phyloP scores from a whole-genome alignment of 2,888 invertebrate species.

The Agelastica alni region DNA sequence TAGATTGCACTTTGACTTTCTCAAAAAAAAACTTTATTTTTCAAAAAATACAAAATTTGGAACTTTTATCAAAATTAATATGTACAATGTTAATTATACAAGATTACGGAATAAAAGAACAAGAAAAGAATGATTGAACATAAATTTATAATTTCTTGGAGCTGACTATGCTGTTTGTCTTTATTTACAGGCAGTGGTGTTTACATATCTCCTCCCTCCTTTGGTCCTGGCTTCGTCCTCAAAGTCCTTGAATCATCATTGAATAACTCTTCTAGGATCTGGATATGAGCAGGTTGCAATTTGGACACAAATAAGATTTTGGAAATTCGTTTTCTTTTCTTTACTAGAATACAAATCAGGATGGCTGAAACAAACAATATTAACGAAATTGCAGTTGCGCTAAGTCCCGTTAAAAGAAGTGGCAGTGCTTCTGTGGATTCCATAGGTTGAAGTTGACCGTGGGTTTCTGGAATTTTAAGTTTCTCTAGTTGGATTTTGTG shows the following conservation, averaged over 20 bases:
- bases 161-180: no score
- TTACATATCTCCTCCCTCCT: constrained; percentile 7
- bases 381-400: not conserved
- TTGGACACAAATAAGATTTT: not conserved
- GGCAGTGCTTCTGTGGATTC: not conserved
- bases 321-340: not conserved
- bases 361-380: not conserved
- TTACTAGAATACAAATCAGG: not conserved
- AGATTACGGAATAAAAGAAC: no score
- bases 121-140: no score
- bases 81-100: no score
- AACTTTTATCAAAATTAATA: no score
- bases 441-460: constrained; percentile 4
- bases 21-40: no score
- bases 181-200: no score
- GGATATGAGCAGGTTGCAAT: not conserved
- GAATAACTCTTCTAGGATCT: not conserved
- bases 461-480: constrained; percentile 4
- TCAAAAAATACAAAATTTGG: no score
- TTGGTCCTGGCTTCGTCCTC: not conserved
- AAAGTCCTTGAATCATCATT: not conserved
- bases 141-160: no score
- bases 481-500: not conserved
- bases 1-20: no score
- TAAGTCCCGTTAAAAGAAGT: not conserved